These are phyloP conservation scores for Heteromyza rotundicornis DNA, from an alignment of 2,888 invertebrate genomes.

Conservation along the genomic window DNA sequence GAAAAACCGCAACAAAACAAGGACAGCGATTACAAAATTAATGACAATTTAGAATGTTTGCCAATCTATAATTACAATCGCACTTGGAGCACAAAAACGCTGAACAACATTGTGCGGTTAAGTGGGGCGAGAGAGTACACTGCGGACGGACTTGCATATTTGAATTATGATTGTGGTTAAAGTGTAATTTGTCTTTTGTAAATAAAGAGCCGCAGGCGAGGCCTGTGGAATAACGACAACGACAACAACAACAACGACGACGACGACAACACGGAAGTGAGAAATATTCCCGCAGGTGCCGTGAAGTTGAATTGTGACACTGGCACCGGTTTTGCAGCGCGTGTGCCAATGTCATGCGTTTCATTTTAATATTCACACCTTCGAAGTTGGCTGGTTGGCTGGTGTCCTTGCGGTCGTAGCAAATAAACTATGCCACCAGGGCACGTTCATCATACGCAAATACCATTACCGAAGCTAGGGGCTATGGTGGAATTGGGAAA, in stretches of 20 bases:
- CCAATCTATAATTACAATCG: constrained; percentile 57
- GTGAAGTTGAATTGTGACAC: no score
- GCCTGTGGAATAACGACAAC: neutral
- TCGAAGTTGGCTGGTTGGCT: no score
- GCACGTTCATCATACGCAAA: constrained; percentile 10
- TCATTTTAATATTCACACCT: constrained; percentile 1
- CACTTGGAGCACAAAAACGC: constrained; percentile 26
- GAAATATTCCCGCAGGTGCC: neutral
- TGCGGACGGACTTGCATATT: constrained; percentile 20
- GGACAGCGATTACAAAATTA: constrained; percentile 42
- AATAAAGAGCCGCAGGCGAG: constrained; percentile 1
- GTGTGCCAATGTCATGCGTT: neutral
- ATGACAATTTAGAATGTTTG: constrained; percentile 51
- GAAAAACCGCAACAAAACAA: constrained; percentile 1
- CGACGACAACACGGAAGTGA: neutral
- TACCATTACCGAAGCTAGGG: no score
- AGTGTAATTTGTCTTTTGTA: constrained; percentile 46
- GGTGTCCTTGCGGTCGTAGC: no score
- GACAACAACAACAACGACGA: constrained; percentile 5
- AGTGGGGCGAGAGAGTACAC: neutral
- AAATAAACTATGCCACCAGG: constrained; percentile 1
- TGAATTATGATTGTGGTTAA: constrained; percentile 52
- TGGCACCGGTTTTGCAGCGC: neutral
- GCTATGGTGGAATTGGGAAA: no score
- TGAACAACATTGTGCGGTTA: neutral